Base-by-base conservation (phyloP, 2,888 invertebrate genomes). In the Acanthoscelides obtectus region DNA sequence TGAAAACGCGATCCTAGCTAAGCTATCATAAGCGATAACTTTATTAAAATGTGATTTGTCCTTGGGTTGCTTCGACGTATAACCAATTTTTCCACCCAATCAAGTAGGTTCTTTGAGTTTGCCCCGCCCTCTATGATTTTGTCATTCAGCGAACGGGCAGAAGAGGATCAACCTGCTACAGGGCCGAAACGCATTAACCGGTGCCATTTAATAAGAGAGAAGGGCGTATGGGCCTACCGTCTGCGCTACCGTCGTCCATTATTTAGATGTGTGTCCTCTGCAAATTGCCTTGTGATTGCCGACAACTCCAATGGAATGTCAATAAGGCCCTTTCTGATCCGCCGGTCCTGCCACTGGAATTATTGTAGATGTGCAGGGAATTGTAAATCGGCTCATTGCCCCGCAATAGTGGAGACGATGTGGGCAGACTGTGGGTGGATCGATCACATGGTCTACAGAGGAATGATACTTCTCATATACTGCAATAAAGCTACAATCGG, bases 221-320 rank as follows among this genome's bases (percentile, higher is more conserved):
- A n/a, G n/a, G n/a, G n/a, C n/a, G n/a, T n/a, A n/a, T n/a, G n/a
- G n/a, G n/a, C n/a, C n/a, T n/a, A 6, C 45, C 45, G 12, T 12
- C 17, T 45, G 45, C n/a, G 65, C 65, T 22, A 20, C 17, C 45
- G 45, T 45, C 45, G 45, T 45, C 45, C 67, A 20, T 67, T 77
- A 78, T 78, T 78, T 76, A 78, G 75, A 77, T 75, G 77, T 78
- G 74, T 77, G 78, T 45, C 45, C 74, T 20, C 71, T 73, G 72
- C 75, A 75, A 77, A 78, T 79, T 77, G 77, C 77, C 77, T 72
- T 75, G 76, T 79, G 78, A 79, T 78, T 76, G 75, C 73, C 71
- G 74, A 75, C 74, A 73, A 70, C 75, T 74, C 76, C 77, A 72
- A 76, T 76, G 72, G 78, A 79, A 80, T 78, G 78, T 76, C 79